phyloP scores from a whole-genome alignment of 2,888 invertebrate genomes.

The Sarcophaga rosellei region DNA sequence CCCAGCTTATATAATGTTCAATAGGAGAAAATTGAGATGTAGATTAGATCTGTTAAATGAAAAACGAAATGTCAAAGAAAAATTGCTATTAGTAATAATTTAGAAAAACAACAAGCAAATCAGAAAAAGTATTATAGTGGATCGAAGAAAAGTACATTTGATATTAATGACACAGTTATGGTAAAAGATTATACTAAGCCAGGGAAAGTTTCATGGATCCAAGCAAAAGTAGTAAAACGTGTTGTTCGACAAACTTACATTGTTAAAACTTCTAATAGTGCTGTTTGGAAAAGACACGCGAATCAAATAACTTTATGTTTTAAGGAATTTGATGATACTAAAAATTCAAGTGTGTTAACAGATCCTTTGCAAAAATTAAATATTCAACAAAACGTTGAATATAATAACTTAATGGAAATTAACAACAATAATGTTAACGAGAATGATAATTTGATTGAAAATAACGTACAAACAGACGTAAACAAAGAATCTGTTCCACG shows the following conservation, averaged over 20 bases:
- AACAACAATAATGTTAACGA: not conserved
- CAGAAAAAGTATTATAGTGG: conserved; percentile 41
- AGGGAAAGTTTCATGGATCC: conserved; percentile 29
- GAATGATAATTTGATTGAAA: not conserved
- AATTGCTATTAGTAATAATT: not conserved
- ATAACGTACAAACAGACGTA: not conserved
- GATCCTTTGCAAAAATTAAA: conserved; percentile 11
- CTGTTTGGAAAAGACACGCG: conserved; percentile 34
- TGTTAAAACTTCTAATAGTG: conserved; percentile 18
- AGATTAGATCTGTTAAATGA: too few species aligned
- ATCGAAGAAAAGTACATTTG: conserved; percentile 5
- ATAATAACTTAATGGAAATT: not conserved
- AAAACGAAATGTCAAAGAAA: too few species aligned
- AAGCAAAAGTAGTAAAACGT: conserved; percentile 13
- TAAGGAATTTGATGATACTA: not conserved
- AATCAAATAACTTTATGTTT: conserved; percentile 28
- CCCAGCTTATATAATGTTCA: too few species aligned
- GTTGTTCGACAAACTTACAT: conserved; percentile 18
- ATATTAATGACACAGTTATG: conserved; percentile 24
- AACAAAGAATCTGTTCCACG: conserved; percentile 2
- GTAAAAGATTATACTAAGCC: conserved; percentile 22
- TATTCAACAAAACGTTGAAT: not conserved
- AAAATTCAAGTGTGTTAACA: conserved; percentile 10
- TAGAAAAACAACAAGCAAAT: conserved; percentile 28
- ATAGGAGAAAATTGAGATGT: too few species aligned